Evolutionary conservation across 2,113 vertebrate species (phyloP), one percentile per base, ranked within the genome.

Genomic region (Calidris pygmaea): DNA sequence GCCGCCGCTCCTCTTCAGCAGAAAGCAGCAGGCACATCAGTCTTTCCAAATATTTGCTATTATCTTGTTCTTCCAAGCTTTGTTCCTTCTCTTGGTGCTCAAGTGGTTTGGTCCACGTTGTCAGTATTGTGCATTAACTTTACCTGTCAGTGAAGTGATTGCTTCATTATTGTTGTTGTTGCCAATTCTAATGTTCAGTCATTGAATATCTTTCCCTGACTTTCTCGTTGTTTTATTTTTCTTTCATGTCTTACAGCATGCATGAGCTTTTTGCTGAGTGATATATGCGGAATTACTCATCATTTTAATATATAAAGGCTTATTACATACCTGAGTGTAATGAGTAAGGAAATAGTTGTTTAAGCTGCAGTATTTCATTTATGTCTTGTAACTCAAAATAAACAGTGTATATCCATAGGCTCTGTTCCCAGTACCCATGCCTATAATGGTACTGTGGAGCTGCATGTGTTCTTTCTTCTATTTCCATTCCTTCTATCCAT

Each of bases 321-420:
- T 96, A 79, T 74, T 88, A 59, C 68, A 67, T 93, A 86, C 90
- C 68, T 68, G 60, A 67, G 30, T 71, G 41, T 90, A 88, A 90
- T 92, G 88, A 94, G 59, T 83, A 84, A 91, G 82, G 58, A 94
- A 90, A 74, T 71, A 67, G 39, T 89, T 94, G 72, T 80, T 90
- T 73, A 74, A 88, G 27, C 17, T 82, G 50, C 58, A 65, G 30
- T 48, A 45, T 62, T 83, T 91, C 48, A 81, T 80, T 94, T 91
- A 14, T 70, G 23, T 77, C 34, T 94, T 59, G 52, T 55, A 88
- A 60, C n/a, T 92, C 76, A 86, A 90, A 93, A 92, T 90, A 89
- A 96, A 89, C 60, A 89, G 10, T 56, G 29, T 30, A 52, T 70
- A 79, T 63, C 68, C 21, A 10, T 30, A 39, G 52, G 60, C 22